Evolutionary conservation across 35 echinoderm and acorn worm genomes (phyloP).

Genomic region (Acanthaster planci): DNA sequence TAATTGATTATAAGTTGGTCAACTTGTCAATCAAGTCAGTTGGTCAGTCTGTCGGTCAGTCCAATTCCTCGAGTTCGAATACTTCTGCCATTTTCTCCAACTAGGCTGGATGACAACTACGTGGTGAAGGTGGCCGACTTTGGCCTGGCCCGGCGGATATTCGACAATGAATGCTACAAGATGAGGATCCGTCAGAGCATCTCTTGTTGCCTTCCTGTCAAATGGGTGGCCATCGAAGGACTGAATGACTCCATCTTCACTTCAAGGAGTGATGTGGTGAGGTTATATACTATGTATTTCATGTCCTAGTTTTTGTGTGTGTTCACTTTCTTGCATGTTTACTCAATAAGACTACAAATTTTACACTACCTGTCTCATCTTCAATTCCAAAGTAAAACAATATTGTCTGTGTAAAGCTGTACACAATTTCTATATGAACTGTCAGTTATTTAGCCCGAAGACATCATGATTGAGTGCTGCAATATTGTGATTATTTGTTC

Average conservation of each 20-base stretch:
- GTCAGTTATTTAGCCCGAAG: no score
- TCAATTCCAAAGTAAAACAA: no score
- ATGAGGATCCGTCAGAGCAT: slow-evolving; percentile 2
- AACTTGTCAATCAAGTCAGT: no score
- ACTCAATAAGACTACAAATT: background rate
- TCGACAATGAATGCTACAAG: slow-evolving; percentile 12
- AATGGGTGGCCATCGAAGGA: slow-evolving; percentile 45
- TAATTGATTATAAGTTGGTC: no score
- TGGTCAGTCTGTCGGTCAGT: no score
- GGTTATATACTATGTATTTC: background rate
- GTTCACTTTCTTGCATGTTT: background rate
- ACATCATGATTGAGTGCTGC: no score
- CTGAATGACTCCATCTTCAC: slow-evolving; percentile 37
- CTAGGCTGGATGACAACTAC: slow-evolving; percentile 42
- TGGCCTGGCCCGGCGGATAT: slow-evolving; percentile 26
- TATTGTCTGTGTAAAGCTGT: no score
- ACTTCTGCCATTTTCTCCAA: background rate
- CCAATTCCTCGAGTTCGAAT: no score
- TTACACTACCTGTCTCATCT: no score
- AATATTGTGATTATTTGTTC: no score
- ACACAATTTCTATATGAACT: no score
- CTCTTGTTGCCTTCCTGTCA: slow-evolving; percentile 30
- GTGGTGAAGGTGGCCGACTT: slow-evolving; percentile 34
- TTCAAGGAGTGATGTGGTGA: slow-evolving; percentile 44
- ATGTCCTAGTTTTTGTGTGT: background rate